A percentile compares a stretch with the other conserved stretches of the same genome.
Evolutionary conservation across 2,797 vertebrate species (phyloP).

Genomic region (Danio kyathit): DNA sequence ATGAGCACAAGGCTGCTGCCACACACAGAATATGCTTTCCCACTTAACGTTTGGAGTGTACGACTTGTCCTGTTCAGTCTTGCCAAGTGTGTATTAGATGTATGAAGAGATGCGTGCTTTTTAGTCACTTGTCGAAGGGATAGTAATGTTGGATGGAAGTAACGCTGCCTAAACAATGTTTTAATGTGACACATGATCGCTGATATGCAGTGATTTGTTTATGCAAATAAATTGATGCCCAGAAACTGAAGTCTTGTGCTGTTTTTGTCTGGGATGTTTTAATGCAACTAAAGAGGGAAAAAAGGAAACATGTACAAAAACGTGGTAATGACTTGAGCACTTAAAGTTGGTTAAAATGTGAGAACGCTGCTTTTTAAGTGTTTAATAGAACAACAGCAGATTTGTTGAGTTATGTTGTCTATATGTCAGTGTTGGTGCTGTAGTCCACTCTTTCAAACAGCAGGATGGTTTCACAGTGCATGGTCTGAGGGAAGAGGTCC

Average conservation of each 20-base stretch:
- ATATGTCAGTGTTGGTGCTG: constrained; percentile 59
- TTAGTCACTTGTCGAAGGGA: constrained; percentile 68
- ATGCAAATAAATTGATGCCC: constrained; percentile 85
- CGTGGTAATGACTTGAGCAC: not conserved
- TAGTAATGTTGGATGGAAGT: constrained; percentile 65
- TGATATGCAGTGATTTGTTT: constrained; percentile 79
- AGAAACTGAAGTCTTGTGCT: constrained; percentile 31
- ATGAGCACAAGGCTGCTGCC: constrained; percentile 75
- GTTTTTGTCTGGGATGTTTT: constrained; percentile 17
- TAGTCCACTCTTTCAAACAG: constrained; percentile 89
- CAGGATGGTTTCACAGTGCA: constrained; percentile 91
- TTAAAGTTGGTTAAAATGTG: not conserved
- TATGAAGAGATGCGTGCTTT: constrained; percentile 61
- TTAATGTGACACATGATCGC: constrained; percentile 75
- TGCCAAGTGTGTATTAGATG: constrained; percentile 62
- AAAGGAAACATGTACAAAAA: not conserved
- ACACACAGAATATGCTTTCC: constrained; percentile 77
- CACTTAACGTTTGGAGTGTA: constrained; percentile 39
- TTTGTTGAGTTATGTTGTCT: constrained; percentile 23
- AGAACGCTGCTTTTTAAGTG: too few species aligned
- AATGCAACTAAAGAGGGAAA: not conserved
- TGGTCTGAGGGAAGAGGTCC: constrained; percentile 96
- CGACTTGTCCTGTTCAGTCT: constrained; percentile 61
- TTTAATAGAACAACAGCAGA: not conserved
- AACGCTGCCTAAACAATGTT: constrained; percentile 76